phyloP scores from a whole-genome alignment of 2,797 vertebrate genomes.

The Chiloscyllium punctatum region DNA sequence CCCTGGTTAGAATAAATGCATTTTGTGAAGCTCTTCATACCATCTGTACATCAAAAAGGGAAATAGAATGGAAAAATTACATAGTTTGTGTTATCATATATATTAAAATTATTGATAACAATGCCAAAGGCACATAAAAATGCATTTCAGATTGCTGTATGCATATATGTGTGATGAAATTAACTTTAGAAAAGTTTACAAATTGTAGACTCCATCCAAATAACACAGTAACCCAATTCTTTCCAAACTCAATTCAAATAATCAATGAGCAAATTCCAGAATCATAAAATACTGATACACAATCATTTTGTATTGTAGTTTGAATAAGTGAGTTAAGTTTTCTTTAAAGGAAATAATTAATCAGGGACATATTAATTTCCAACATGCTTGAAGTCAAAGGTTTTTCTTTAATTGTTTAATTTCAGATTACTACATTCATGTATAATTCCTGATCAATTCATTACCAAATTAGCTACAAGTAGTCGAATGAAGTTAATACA shows the following conservation, averaged over 20 bases:
- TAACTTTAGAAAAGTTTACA: background rate
- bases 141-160: background rate
- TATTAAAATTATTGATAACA: background rate
- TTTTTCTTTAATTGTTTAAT: background rate
- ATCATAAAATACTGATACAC: background rate
- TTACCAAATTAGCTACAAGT: background rate
- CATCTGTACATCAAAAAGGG: background rate
- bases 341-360: background rate
- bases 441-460: background rate
- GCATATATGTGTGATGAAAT: background rate
- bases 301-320: background rate
- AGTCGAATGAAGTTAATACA: background rate
- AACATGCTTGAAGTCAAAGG: background rate
- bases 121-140: background rate
- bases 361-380: background rate
- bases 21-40: background rate
- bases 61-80: background rate
- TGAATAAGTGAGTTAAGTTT: background rate
- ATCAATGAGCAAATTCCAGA: background rate
- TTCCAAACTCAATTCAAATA: background rate
- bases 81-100: background rate
- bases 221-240: background rate
- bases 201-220: background rate
- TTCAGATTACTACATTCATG: background rate
- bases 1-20: constrained; percentile 43